Conservation (phyloP, 92 coral and sea anemone species). For the Actinernus sp. region DNA sequence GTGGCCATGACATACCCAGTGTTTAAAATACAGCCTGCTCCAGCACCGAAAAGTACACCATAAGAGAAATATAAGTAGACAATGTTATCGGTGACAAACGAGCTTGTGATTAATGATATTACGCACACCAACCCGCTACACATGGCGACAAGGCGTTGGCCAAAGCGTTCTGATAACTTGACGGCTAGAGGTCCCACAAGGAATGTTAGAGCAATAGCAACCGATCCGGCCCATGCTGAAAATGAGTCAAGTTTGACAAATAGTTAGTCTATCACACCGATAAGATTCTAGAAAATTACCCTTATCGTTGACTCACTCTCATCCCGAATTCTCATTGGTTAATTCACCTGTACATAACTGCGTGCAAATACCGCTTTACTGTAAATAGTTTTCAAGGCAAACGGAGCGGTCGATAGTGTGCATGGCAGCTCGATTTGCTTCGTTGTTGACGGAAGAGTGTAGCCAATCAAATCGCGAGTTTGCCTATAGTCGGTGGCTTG, state of each 20-base stretch:
- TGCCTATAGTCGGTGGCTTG: no score
- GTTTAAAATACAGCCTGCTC: constrained; percentile 18
- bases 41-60: constrained; percentile 41
- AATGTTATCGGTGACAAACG: constrained; percentile 14
- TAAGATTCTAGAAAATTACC: no score
- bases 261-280: no score
- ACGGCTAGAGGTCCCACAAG: constrained; percentile 20
- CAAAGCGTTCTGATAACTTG: constrained; percentile 19
- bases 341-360: no score
- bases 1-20: background rate
- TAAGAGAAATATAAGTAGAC: constrained; percentile 34
- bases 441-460: no score
- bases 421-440: no score
- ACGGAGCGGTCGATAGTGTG: no score
- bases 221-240: constrained; percentile 41
- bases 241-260: background rate
- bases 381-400: no score
- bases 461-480: no score
- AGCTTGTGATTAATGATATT: constrained; percentile 19
- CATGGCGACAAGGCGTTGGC: constrained; percentile 20
- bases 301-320: no score
- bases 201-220: constrained; percentile 17
- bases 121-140: constrained; percentile 9
- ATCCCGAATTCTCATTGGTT: no score
- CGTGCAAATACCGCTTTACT: no score